A percentile compares a stretch with the other conserved stretches of the same genome.
Evolutionary conservation across 2,888 invertebrate species (phyloP).

Genomic region (Dasypogon diadema): DNA sequence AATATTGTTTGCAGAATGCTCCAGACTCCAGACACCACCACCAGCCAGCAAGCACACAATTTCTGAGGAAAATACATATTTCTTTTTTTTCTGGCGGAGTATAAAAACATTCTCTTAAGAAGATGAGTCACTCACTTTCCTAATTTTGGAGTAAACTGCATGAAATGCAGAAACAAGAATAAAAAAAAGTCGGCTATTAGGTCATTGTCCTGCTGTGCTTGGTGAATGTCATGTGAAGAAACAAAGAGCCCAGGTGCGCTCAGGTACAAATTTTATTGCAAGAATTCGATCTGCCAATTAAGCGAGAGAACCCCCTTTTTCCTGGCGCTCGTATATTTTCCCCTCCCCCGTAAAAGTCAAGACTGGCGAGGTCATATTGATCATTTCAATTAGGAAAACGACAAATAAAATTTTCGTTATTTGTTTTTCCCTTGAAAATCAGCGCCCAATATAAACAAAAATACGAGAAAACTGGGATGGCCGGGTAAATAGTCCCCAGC

Average conservation of each 20-base stretch:
- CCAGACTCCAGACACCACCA: too few relatives aligned
- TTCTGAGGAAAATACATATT: too few relatives aligned
- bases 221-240: not conserved
- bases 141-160: too few relatives aligned
- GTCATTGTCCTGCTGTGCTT: constrained; percentile 12
- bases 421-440: constrained; percentile 34
- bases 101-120: too few relatives aligned
- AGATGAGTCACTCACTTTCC: too few relatives aligned
- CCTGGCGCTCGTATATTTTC: too few relatives aligned
- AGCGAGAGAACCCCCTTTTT: not conserved
- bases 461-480: constrained; percentile 18
- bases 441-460: constrained; percentile 22
- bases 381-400: constrained; percentile 34
- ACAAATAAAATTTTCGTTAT: constrained; percentile 36
- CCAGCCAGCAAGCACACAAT: too few relatives aligned
- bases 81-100: too few relatives aligned
- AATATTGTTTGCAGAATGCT: too few relatives aligned
- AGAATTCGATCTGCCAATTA: not conserved
- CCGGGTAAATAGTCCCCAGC: constrained; percentile 8
- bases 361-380: constrained; percentile 6
- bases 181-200: constrained; percentile 15
- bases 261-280: too few relatives aligned
- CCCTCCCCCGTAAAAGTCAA: too few relatives aligned
- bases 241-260: not conserved
- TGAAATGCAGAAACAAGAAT: too few relatives aligned